Evolutionary conservation across 2,113 vertebrate genomes (phyloP).

Genomic region (Verasper variegatus): DNA sequence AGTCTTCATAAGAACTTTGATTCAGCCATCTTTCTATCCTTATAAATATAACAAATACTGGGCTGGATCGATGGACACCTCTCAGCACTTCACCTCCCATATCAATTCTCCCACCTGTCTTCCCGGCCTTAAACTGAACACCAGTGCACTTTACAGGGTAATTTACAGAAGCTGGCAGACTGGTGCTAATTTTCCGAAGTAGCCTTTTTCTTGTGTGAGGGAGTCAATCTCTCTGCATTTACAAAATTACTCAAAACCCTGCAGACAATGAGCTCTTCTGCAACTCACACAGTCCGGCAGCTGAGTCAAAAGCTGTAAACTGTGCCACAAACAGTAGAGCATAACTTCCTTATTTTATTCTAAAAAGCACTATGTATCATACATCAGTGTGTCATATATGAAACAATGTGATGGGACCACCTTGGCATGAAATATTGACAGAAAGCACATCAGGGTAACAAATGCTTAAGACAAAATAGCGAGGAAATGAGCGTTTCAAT

Average conservation of each 20-base stretch:
- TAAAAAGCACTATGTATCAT: neutral
- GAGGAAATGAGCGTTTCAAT: constrained; percentile 64
- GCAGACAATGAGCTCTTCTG: constrained; percentile 11
- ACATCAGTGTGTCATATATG: neutral
- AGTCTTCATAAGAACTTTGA: too few species aligned
- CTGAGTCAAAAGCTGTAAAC: neutral
- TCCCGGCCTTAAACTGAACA: constrained; percentile 38
- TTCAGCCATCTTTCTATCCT: too few species aligned
- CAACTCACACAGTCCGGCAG: neutral
- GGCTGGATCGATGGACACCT: neutral
- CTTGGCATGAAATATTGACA: constrained; percentile 44
- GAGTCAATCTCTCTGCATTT: constrained; percentile 63
- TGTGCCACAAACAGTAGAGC: neutral
- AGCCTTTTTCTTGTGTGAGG: constrained; percentile 63
- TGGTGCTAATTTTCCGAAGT: constrained; percentile 75
- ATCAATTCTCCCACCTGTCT: neutral
- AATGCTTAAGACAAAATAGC: constrained; percentile 43
- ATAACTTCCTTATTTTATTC: neutral
- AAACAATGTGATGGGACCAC: constrained; percentile 13
- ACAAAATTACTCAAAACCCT: constrained; percentile 29
- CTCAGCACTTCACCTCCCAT: constrained; percentile 18
- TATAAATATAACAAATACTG: neutral
- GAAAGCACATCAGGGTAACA: constrained; percentile 27
- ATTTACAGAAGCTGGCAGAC: constrained; percentile 74
- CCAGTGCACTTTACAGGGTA: constrained; percentile 60